Base-by-base conservation (phyloP, 2,888 invertebrate species). In the Tenthredo livida region DNA sequence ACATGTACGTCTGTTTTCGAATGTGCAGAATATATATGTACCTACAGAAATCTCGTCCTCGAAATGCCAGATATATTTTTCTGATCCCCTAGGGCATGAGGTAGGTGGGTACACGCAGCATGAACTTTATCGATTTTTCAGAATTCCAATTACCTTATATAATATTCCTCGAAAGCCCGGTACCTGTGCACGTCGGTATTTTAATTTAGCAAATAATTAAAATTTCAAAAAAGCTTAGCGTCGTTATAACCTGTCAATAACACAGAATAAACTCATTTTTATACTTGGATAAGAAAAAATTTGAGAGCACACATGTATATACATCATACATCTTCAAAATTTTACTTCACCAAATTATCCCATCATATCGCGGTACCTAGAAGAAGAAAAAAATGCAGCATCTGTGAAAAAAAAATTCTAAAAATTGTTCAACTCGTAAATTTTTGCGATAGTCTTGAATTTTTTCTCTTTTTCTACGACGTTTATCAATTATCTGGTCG, bases 131-230 rank as follows among this genome's bases (percentile, higher is more conserved):
- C 4, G 61, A 61, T 61, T 61, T 25, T 61, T 61, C 61, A 61
- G 61, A 61, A 61, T 61, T 61, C 61, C 61, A 61, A 61, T 61
- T 61, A 61, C 61, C 61, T 61, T 10, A 25, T 25, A n/a, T n/a
- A n/a, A n/a, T n/a, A 61, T 61, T 61, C 25, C 61, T 25, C 25
- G 61, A 10, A 61, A 61, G 61, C 54, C 17, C 17, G 7, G 12
- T 43, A 50, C 37, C 54, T 54, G 54, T 54, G 7, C n/a, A n/a
- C n/a, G 1, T 54, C 54, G 54, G 54, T n/a, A 54, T 54, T 54
- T 54, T 54, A 54, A 54, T 54, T 54, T 54, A n/a, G 54, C n/a
- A 54, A 54, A 54, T 54, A 54, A 54, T 54, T 54, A 54, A 54
- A 54, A 54, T 54, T 54, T n/a, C 2, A 54, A 54, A 54, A 54